Conservation (phyloP, 1,140 invertebrate species). For the Nephotettix cincticeps region DNA sequence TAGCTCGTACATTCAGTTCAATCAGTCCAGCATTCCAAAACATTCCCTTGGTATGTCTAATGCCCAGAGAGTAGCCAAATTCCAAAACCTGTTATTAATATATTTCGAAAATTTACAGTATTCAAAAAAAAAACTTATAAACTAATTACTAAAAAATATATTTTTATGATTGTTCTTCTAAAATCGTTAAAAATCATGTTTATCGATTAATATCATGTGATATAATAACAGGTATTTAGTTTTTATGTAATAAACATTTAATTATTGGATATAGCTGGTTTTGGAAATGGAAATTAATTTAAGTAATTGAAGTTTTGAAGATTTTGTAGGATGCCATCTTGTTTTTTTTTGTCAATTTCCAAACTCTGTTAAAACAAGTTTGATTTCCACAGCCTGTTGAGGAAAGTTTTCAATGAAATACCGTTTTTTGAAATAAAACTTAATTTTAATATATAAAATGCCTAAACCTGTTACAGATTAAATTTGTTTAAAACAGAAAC, state of each 20-base stretch:
- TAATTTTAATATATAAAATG: not conserved
- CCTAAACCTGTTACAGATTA: not conserved
- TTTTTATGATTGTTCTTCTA: not conserved
- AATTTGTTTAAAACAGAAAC: no score
- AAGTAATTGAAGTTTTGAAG: conserved; percentile 21
- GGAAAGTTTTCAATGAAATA: conserved; percentile 24
- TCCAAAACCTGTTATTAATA: conserved; percentile 3
- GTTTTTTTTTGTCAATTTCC: conserved; percentile 24
- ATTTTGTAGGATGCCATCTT: conserved; percentile 24
- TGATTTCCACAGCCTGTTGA: conserved; percentile 19
- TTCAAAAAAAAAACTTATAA: conserved; percentile 4
- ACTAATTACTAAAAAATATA: not conserved
- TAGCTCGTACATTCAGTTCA: no score
- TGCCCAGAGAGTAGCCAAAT: conserved; percentile 7
- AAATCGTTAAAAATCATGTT: conserved; percentile 20
- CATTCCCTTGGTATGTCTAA: no score
- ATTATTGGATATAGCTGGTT: conserved; percentile 24
- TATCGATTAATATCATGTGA: conserved; percentile 8
- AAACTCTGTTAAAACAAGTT: conserved; percentile 19
- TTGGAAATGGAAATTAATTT: conserved; percentile 18
- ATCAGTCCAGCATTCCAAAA: no score
- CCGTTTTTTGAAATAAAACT: conserved; percentile 1
- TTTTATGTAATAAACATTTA: conserved; percentile 17
- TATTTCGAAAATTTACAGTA: not conserved
- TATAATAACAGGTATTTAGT: conserved; percentile 15